phyloP scores from a whole-genome alignment of 2,797 vertebrate genomes.

The Sebastes taczanowskii region DNA sequence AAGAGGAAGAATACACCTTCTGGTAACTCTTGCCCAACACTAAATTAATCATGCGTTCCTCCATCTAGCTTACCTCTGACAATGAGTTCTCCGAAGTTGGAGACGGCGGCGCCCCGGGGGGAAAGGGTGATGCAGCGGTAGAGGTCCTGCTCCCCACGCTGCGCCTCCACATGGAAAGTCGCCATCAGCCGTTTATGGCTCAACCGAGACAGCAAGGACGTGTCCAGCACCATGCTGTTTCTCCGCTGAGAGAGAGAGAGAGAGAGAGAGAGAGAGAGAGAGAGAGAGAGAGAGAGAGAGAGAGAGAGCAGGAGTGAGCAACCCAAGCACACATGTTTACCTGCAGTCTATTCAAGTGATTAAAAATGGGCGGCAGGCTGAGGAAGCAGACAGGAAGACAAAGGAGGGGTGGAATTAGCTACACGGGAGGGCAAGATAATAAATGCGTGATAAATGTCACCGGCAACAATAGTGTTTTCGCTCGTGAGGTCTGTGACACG shows the following conservation, averaged over 20 bases:
- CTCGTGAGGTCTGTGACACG: slow-evolving; percentile 13
- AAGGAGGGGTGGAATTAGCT: slow-evolving; percentile 42
- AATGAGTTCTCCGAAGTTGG: slow-evolving; percentile 95
- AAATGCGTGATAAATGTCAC: slow-evolving; percentile 55
- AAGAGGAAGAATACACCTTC: not conserved
- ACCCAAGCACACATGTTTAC: slow-evolving; percentile 16
- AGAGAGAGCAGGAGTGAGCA: not conserved
- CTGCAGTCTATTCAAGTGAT: slow-evolving; percentile 38
- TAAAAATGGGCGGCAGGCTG: slow-evolving; percentile 24
- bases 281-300: not conserved
- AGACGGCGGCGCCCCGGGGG: slow-evolving; percentile 87
- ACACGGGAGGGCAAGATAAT: slow-evolving; percentile 44
- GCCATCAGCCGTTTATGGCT: slow-evolving; percentile 92
- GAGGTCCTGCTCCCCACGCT: slow-evolving; percentile 88
- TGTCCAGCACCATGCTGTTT: slow-evolving; percentile 81
- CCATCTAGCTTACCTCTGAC: slow-evolving; percentile 88
- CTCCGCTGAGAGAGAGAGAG: slow-evolving; percentile 79
- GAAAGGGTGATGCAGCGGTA: slow-evolving; percentile 95
- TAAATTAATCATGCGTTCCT: not conserved
- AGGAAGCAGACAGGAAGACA: slow-evolving; percentile 45
- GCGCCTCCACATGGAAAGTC: slow-evolving; percentile 88
- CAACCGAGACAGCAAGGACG: slow-evolving; percentile 82
- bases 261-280: not conserved
- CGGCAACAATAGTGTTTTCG: slow-evolving; percentile 20
- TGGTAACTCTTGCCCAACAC: not conserved